Evolutionary conservation across 2,113 vertebrate genomes (phyloP).

Genomic region (Caranx ignobilis): DNA sequence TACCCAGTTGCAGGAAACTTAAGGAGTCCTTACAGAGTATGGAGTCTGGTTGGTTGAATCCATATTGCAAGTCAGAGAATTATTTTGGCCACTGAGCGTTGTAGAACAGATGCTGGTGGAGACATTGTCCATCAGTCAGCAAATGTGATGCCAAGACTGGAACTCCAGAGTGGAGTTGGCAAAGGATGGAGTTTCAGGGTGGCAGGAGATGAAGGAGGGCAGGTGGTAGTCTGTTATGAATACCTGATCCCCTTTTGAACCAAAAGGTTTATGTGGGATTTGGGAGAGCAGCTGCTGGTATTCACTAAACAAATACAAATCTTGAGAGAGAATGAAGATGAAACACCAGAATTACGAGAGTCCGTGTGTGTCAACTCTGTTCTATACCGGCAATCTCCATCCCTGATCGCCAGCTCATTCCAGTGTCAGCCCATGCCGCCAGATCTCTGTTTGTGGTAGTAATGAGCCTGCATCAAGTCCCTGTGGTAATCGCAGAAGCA

Average conservation of each 20-base stretch:
- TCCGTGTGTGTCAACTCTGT: constrained; percentile 12
- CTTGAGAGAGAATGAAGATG: constrained; percentile 13
- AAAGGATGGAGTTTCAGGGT: constrained; percentile 17
- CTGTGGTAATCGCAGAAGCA: constrained; percentile 60
- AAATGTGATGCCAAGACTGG: constrained; percentile 64
- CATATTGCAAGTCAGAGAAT: constrained; percentile 53
- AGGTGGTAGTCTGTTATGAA: constrained; percentile 71
- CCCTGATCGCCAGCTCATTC: constrained; percentile 36
- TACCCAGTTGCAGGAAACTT: constrained; percentile 46
- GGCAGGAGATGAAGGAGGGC: constrained; percentile 51
- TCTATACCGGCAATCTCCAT: constrained; percentile 31
- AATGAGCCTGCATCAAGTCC: constrained; percentile 71
- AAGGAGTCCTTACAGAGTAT: constrained; percentile 28
- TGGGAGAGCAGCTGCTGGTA: constrained; percentile 67
- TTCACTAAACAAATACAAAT: constrained; percentile 49
- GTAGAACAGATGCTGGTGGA: constrained; percentile 77
- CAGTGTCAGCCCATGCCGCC: constrained; percentile 48
- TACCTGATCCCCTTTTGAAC: constrained; percentile 65
- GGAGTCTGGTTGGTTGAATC: constrained; percentile 36
- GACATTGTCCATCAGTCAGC: constrained; percentile 78
- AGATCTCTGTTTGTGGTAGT: constrained; percentile 73
- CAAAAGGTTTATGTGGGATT: constrained; percentile 61
- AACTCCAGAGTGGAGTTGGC: constrained; percentile 56
- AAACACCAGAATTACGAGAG: constrained; percentile 27
- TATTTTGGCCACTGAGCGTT: constrained; percentile 58